Conservation (phyloP, 2,113 vertebrate species). For the Cephalopterus ornatus region DNA sequence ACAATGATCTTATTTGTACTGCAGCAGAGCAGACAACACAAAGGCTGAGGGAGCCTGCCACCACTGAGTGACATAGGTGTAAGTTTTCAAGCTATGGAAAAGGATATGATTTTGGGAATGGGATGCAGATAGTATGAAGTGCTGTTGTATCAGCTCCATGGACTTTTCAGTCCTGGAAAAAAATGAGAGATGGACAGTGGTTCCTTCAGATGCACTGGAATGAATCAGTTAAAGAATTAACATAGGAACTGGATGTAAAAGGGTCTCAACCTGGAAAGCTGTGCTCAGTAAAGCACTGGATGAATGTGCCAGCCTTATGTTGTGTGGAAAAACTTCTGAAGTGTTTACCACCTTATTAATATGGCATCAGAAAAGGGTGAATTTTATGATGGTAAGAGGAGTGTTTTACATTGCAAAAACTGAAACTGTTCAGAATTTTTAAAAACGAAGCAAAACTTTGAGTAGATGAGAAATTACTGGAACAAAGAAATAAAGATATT, state of each 20-base stretch:
- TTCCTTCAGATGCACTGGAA: background rate
- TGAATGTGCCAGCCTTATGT: background rate
- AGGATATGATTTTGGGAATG: background rate
- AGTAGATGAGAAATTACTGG: background rate
- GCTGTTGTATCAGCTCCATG: accelerated
- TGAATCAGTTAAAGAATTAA: background rate
- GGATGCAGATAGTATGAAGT: background rate
- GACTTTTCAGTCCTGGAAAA: background rate
- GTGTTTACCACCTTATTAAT: background rate
- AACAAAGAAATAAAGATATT: background rate
- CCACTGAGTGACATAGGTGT: accelerated
- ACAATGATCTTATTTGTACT: background rate
- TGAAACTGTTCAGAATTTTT: background rate
- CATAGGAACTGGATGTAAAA: background rate
- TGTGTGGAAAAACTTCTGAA: background rate
- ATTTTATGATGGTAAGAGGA: background rate
- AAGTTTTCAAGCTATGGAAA: background rate
- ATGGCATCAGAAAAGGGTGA: background rate
- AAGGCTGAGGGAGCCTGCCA: background rate
- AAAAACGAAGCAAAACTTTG: background rate
- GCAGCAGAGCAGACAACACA: background rate
- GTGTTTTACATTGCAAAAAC: background rate
- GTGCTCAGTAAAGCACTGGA: background rate
- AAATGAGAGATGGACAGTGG: background rate
- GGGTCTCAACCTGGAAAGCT: background rate